Base-by-base conservation (phyloP, 2,113 vertebrate genomes). In the Rana temporaria region DNA sequence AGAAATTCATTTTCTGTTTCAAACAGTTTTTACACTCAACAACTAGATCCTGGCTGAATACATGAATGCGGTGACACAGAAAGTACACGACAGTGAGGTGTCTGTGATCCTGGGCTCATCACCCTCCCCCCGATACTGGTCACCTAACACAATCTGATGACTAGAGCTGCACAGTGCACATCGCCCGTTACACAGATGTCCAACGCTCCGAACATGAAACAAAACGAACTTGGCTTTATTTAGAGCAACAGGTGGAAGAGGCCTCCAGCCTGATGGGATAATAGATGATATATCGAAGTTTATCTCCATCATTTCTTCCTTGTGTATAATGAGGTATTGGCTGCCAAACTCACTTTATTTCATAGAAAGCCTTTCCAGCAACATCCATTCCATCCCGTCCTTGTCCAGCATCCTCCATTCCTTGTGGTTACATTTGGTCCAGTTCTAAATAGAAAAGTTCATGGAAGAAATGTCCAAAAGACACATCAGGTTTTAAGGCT, bases 401-500 rank as follows among this genome's bases (percentile, higher is more conserved):
- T 42, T 64, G 8, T n/a, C 19, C 53, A 53, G 2, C 19, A 17
- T 52, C 42, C 16, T 14, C 22, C 16, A 22, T 17, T n/a, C 15
- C 38, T 70, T 70, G 9, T 1, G n/a, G 76, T 77, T 82, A 85
- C 86, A 87, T 88, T 91, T 90, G 90, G 91, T 93, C 92, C 90
- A 20, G 86, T 87, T 62, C 86, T 88, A 86, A 68, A 84, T 0
- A 71, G n/a, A 91, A 90, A 90, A 84, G 87, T 92, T 86, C 89
- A 86, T 90, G 90, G 90, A 89, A 86, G 11, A 91, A 90, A 90
- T 87, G 87, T 94, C 88, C 85, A 84, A 90, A 93, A 90, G 93
- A 95, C 92, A 92, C 91, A 86, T 87, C 89, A 93, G 91, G 91
- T 91, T 88, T 95, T 96, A 95, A 97, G 95, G 95, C 96, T 93